Evolutionary conservation across 2,888 invertebrate species (phyloP), one percentile per base, ranked within the genome.

Genomic region (Gisinianus flammeolus): DNA sequence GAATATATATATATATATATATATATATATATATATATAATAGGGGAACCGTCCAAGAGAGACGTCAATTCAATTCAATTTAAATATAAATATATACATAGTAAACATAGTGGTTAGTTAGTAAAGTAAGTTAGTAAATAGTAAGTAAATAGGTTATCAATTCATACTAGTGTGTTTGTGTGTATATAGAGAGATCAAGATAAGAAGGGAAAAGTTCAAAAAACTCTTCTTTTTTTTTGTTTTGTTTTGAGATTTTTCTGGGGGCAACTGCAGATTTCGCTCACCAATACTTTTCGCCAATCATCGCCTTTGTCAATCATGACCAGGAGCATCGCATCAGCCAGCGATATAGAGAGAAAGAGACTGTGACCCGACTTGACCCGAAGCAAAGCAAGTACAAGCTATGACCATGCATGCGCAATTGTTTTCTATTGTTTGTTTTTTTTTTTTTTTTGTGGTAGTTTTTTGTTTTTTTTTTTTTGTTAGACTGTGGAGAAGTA

Each of bases 261-360:
- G 58, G 58, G 58, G 22, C 58, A 2, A 58, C 58, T 58, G 58
- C 58, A 58, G 58, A 58, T 58, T 58, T 58, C 26, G 58, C 58
- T 26, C 58, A 58, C 26, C 24, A 58, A n/a, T 58, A n/a, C 22
- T 26, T 58, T 58, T 19, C 58, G 24, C 22, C 26, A 58, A 3
- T 22, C 22, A n/a, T 22, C 22, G 16, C 22, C 22, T 58, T 24
- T n/a, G n/a, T n/a, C 22, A 58, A 31, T 67, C 67, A 67, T 72
- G 72, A 72, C 72, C 72, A 72, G 72, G 72, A 72, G 72, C 72
- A 72, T 72, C 72, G 72, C 72, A 72, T 72, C 72, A 72, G 72
- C 72, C 72, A 72, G 72, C 28, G 72, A 52, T 24, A 69, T 24
- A 56, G 71, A 28, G 71, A 30, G 19, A 56, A 28, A 71, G 72